Percentiles rank a stretch among this genome's conserved stretches.
phyloP scores from a whole-genome alignment of 2,888 invertebrate genomes.

The Melikaiella ostensackeni region DNA sequence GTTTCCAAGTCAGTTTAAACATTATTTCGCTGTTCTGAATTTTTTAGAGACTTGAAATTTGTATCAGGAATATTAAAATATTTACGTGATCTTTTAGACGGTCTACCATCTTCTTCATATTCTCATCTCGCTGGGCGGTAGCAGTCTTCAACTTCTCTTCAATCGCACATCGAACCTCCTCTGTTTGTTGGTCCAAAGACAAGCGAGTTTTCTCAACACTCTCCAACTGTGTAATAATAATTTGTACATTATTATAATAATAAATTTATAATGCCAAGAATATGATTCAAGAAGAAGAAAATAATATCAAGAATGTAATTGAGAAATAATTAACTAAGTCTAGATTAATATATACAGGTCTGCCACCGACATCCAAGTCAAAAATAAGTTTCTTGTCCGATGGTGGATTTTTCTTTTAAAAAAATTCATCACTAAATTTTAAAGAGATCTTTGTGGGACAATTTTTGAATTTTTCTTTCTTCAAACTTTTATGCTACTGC shows the following conservation, averaged over 20 bases:
- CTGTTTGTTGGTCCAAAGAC: slow-evolving; percentile 90
- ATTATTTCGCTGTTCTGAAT: background rate
- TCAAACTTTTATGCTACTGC: too few species aligned
- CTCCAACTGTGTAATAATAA: slow-evolving; percentile 72
- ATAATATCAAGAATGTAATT: background rate
- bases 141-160: slow-evolving; percentile 93
- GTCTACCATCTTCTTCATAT: slow-evolving; percentile 93
- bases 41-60: slow-evolving; percentile 33
- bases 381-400: background rate
- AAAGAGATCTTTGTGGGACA: too few species aligned
- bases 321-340: background rate
- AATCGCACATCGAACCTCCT: slow-evolving; percentile 90
- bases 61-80: slow-evolving; percentile 54
- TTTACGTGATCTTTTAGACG: slow-evolving; percentile 95
- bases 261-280: background rate
- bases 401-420: too few species aligned
- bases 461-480: too few species aligned
- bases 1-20: slow-evolving; percentile 29
- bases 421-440: too few species aligned
- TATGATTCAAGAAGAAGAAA: background rate
- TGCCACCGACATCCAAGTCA: too few species aligned
- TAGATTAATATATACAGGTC: too few species aligned
- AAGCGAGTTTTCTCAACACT: slow-evolving; percentile 83
- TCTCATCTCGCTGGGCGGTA: slow-evolving; percentile 92
- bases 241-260: background rate